Evolutionary conservation across 2,888 invertebrate species (phyloP), one percentile per base, ranked within the genome.

Genomic region (Heteropelma amictum): DNA sequence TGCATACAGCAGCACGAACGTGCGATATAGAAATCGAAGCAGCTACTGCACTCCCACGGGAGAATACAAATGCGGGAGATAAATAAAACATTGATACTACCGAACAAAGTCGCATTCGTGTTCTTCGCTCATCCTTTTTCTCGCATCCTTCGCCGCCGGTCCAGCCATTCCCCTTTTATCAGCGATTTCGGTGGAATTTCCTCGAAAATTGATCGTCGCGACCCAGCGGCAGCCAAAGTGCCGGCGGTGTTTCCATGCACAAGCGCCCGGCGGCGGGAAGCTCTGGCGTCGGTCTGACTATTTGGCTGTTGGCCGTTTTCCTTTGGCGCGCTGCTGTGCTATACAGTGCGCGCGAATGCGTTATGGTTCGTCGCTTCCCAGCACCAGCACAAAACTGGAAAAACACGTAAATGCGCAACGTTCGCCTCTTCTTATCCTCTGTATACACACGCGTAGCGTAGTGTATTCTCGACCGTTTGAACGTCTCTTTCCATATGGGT

Each of bases 311-410:
- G n/a, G n/a, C n/a, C 74, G 74, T 70, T 61, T 75, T 61, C 74
- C 72, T 72, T 76, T 54, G 51, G 64, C 56, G 35, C 65, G n/a
- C n/a, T n/a, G n/a, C n/a, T n/a, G n/a, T n/a, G n/a, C n/a, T n/a
- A n/a, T n/a, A n/a, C n/a, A n/a, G n/a, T n/a, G n/a, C 23, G 21
- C 23, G 53, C 26, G 40, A 60, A 76, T 64, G 61, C 73, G 60
- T 78, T 77, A 72, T 77, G 74, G 78, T n/a, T n/a, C n/a, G 74
- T 77, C 76, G 71, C 53, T 78, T 74, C 76, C 73, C 70, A 47
- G 58, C 42, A 54, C 42, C 47, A 33, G n/a, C 58, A 35, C 56
- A 69, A 51, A 33, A 58, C 38, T 68, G 63, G 63, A 68, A 56
- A 56, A 68, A n/a, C n/a, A n/a, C n/a, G n/a, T n/a, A n/a, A n/a